Percentiles rank a stretch among this genome's conserved stretches.
Conservation (phyloP, 2,888 invertebrate species). For the Drosophila hamatofila region DNA sequence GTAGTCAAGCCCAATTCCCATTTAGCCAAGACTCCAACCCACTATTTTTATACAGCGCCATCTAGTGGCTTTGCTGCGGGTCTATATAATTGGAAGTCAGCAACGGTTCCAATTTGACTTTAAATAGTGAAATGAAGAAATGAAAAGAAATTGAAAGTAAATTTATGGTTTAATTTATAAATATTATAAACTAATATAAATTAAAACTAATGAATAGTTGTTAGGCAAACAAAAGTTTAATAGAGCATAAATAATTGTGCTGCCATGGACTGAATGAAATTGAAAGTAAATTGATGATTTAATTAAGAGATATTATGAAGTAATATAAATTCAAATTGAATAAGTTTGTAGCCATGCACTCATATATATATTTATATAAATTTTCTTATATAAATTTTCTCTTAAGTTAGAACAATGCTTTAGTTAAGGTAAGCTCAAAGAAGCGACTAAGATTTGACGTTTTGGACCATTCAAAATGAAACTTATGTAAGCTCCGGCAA, state of each 20-base stretch:
- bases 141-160: background rate
- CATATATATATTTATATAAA: background rate
- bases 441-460: background rate
- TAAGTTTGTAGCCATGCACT: no score
- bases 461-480: background rate
- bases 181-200: background rate
- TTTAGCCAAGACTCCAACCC: conserved; percentile 24
- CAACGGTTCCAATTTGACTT: background rate
- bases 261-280: no score
- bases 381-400: background rate
- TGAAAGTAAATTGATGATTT: background rate
- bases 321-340: no score
- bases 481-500: conserved; percentile 18
- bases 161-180: background rate
- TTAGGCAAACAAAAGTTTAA: background rate
- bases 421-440: no score
- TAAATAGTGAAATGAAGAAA: background rate
- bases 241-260: background rate
- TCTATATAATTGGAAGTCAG: background rate
- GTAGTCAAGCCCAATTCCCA: rapidly evolving
- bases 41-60: conserved; percentile 1
- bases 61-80: conserved; percentile 4
- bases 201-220: background rate
- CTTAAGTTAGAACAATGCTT: background rate
- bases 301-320: no score